These are phyloP conservation scores for Ectemnius lituratus DNA, from an alignment of 2,888 invertebrate genomes.

Conservation along the genomic window DNA sequence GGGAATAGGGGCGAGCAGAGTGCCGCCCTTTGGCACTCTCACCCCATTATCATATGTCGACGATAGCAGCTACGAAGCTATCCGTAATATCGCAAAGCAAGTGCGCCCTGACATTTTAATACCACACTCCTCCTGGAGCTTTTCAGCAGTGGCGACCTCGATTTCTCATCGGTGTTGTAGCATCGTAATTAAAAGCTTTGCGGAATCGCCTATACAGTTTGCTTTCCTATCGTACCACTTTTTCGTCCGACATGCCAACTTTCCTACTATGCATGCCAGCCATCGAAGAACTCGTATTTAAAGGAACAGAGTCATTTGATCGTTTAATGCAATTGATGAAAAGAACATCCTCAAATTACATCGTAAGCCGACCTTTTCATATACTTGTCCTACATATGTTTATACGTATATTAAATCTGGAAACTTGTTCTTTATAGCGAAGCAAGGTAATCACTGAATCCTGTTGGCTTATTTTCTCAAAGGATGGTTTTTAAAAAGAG, in stretches of 20 bases:
- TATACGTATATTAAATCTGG: too few species aligned
- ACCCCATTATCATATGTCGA: slow-evolving; percentile 44
- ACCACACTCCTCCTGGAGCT: slow-evolving; percentile 74
- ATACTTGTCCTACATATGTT: too few species aligned
- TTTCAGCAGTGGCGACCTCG: slow-evolving; percentile 66
- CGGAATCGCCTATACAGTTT: slow-evolving; percentile 14
- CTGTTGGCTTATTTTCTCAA: too few species aligned
- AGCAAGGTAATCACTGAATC: too few species aligned
- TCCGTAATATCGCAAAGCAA: slow-evolving; percentile 39
- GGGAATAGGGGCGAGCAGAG: too few species aligned
- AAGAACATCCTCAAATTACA: too few species aligned
- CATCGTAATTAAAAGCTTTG: slow-evolving; percentile 55
- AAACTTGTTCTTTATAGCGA: too few species aligned
- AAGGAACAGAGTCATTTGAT: too few species aligned
- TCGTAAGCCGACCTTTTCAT: too few species aligned
- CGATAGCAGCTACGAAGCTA: slow-evolving; percentile 30
- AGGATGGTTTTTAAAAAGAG: too few species aligned
- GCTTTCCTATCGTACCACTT: slow-evolving; percentile 24
- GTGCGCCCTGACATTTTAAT: slow-evolving; percentile 58
- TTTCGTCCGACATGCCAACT: slow-evolving; percentile 19
- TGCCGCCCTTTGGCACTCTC: background rate
- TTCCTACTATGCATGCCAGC: slow-evolving; percentile 58
- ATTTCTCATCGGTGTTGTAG: slow-evolving; percentile 53
- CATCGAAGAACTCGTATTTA: slow-evolving; percentile 42
- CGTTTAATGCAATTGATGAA: too few species aligned